Evolutionary conservation across 53 echinoderm and acorn worm species (phyloP).

Genomic region (Pentamera pediparva): DNA sequence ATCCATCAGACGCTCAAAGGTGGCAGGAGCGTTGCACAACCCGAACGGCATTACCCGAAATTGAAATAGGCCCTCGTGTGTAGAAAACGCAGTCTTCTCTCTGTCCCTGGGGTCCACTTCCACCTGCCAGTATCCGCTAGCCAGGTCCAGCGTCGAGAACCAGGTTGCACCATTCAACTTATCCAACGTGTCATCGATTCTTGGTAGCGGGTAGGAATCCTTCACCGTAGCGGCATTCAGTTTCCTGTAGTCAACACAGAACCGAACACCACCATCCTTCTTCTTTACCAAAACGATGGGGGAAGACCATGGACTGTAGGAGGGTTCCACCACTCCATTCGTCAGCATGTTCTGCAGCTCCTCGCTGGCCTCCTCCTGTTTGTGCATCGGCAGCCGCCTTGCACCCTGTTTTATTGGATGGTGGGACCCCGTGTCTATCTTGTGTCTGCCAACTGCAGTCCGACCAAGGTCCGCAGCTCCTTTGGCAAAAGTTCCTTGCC

Average conservation of each 20-base stretch:
- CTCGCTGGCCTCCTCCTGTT: constrained; percentile 21
- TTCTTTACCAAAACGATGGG: constrained; percentile 31
- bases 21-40: constrained; percentile 7
- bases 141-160: not conserved
- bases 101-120: not conserved
- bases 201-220: not conserved
- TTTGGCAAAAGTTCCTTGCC: not conserved
- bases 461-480: constrained; percentile 13
- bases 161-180: not conserved
- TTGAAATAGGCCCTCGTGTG: constrained; percentile 38
- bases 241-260: not conserved
- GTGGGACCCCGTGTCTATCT: constrained; percentile 20
- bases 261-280: constrained; percentile 11
- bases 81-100: not conserved
- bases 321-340: not conserved
- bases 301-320: not conserved
- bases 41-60: constrained; percentile 46
- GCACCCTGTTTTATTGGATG: constrained; percentile 13
- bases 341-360: constrained; percentile 21
- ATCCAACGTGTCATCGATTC: not conserved
- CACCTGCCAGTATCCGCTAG: not conserved
- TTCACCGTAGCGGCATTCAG: not conserved
- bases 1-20: not conserved
- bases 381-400: constrained; percentile 27
- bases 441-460: constrained; percentile 15